Evolutionary conservation across 2,113 vertebrate species (phyloP), one percentile per base, ranked within the genome.

Genomic region (Propithecus coquereli): DNA sequence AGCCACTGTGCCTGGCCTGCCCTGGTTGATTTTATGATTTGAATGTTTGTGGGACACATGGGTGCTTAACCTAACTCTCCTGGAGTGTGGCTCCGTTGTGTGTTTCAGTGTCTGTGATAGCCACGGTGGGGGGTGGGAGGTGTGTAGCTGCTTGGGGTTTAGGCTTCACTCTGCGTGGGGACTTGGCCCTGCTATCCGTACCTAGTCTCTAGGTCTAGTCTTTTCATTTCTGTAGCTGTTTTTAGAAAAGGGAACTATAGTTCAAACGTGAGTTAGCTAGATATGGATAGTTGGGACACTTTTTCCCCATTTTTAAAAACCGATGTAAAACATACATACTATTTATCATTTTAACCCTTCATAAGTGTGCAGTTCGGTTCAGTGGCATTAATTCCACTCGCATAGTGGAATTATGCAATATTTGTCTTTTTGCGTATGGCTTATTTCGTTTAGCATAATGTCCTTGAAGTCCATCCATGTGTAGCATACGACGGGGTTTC

Each of bases 11-110:
- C 59, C 23, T 25, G 23, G 40, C 54, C 79, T 71, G 34, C 18
- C 34, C 30, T 16, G 17, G 85, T 23, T 18, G 59, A 20, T 50
- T 89, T 90, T 82, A 6, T 45, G 66, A 45, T 50, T 30, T 66
- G 77, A 61, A 65, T 86, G 54, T 95, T 23, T 81, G 6, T 54
- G 37, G 71, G 47, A 63, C 70, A 37, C 0, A 2, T 4, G 37
- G 57, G 65, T 27, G 37, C 50, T 52, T 47, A 76, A 34, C 45
- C 71, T 71, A 50, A 30, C 14, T 40, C 27, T 77, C 37, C 4
- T 7, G 57, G 27, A 32, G 32, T 1, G 1, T 0, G 0, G 12
- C 16, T 54, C 8, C 81, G 47, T 8, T 37, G 37, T 25, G 37
- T 34, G 59, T 85, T 16, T 25, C 25, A 7, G 3, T 13, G 8